These are phyloP conservation scores for Peucedramus taeniatus DNA, from an alignment of 2,113 vertebrate genomes.

Conservation along the genomic window DNA sequence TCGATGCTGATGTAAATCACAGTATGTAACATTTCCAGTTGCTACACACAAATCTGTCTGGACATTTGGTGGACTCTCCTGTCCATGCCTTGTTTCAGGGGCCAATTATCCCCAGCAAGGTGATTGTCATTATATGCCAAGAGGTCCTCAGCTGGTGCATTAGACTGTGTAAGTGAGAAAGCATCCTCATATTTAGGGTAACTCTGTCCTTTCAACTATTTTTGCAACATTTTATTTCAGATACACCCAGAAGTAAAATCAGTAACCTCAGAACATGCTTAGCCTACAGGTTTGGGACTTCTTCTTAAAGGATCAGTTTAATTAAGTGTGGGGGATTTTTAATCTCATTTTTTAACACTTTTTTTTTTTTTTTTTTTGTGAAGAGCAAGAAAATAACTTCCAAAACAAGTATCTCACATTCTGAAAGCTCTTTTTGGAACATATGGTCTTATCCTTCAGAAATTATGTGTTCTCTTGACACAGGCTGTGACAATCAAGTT, in stretches of 20 bases:
- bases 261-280: background rate
- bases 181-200: background rate
- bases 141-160: background rate
- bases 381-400: constrained; percentile 7
- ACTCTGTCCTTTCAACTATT: background rate
- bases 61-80: constrained; percentile 10
- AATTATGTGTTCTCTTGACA: constrained; percentile 62
- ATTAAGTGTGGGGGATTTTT: background rate
- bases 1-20: background rate
- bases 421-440: constrained; percentile 55
- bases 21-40: background rate
- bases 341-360: constrained; percentile 6
- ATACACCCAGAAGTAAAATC: background rate
- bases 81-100: background rate
- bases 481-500: constrained; percentile 61
- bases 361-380: background rate
- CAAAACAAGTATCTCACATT: constrained; percentile 54
- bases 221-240: background rate
- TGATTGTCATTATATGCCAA: background rate
- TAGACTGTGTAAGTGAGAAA: background rate
- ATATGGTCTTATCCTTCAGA: constrained; percentile 63
- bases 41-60: background rate
- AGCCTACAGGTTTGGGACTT: background rate
- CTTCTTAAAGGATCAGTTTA: background rate
- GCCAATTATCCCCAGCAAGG: background rate